A percentile compares a stretch with the other conserved stretches of the same genome.
These are phyloP conservation scores for Caenorhabditis afra DNA, from an alignment of 2,888 invertebrate species.

Conservation along the genomic window DNA sequence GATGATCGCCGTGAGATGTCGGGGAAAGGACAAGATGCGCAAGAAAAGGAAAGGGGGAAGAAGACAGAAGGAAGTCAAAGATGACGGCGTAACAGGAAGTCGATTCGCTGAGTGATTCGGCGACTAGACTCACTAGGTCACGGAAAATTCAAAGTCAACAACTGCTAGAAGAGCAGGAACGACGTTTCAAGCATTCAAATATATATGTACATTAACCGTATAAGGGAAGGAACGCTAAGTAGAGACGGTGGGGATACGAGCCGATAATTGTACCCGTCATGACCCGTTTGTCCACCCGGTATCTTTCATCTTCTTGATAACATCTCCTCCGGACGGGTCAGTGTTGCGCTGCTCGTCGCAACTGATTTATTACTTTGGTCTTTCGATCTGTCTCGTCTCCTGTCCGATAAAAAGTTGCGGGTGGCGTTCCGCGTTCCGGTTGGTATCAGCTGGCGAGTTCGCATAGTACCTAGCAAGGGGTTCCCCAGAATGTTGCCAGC, in stretches of 20 bases:
- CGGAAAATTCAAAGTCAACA: too few relatives aligned
- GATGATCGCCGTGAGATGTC: slow-evolving; percentile 51
- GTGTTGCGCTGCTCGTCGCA: slow-evolving; percentile 26
- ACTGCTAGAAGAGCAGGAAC: neutral
- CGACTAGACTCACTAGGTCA: neutral
- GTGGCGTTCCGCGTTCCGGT: slow-evolving; percentile 6
- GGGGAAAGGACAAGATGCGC: slow-evolving; percentile 16
- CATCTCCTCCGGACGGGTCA: slow-evolving; percentile 14
- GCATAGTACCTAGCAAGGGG: slow-evolving; percentile 19
- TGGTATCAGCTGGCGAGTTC: slow-evolving; percentile 36
- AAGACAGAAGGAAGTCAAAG: slow-evolving; percentile 15
- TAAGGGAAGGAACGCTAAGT: neutral
- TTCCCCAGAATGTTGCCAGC: neutral
- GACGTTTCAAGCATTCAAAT: neutral
- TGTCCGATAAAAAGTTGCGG: slow-evolving; percentile 8
- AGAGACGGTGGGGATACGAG: slow-evolving; percentile 12
- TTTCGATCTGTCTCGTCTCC: slow-evolving; percentile 11
- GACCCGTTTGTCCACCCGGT: slow-evolving; percentile 9
- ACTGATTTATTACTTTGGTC: slow-evolving; percentile 46
- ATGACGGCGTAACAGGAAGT: slow-evolving; percentile 8
- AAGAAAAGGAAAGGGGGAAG: slow-evolving; percentile 22
- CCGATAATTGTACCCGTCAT: slow-evolving; percentile 13
- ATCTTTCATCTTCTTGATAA: slow-evolving; percentile 38
- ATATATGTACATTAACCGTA: neutral
- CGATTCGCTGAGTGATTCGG: slow-evolving; percentile 19